Base-by-base conservation (phyloP, 2,888 invertebrate genomes). In the Limnephilus rhombicus region DNA sequence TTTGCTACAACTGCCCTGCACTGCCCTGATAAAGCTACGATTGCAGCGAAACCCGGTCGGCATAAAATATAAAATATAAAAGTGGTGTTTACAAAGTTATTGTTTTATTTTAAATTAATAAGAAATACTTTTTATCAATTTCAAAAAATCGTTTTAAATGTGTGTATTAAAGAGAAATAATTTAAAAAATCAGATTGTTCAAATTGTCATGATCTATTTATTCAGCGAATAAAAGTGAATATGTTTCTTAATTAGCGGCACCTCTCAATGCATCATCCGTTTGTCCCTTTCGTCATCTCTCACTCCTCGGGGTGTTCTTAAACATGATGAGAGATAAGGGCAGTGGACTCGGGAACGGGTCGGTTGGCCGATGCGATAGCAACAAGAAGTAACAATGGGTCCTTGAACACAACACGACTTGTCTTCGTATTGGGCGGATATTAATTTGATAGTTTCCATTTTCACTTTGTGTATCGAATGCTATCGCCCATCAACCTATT, bases 201-300 rank as follows among this genome's bases (percentile, higher is more conserved):
- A 18, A 53, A 18, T 15, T 53, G 15, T 4, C 18, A 53, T 68
- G 53, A 18, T 53, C 53, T 18, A 53, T 68, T 68, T 18, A 53
- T 68, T 68, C 18, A 7, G 18, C 68, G 68, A 68, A 68, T 68
- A 9, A 68, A 83, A 24, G 83, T 18, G 15, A 9, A 24, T 15
- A 4, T 83, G 18, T 83, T 83, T 34, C 3, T 83, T 83, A 37
- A 83, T 83, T 83, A 83, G 83, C 83, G 34, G 18, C 83, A 37
- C 37, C n/a, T n/a, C 37, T 83, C 24, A 37, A 34, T 15, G 83
- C 83, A 29, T 9, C 83, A 37, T 83, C 24, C 11, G 7, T 41
- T 83, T 37, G 83, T 83, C 83, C 37, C 83, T 41, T 18, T 83
- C 83, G 83, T 37, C 83, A 83, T 37, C 37, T 83, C 83, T 18